These are phyloP conservation scores for Amphiprion percula DNA, from an alignment of 2,113 vertebrate species.

Conservation along the genomic window DNA sequence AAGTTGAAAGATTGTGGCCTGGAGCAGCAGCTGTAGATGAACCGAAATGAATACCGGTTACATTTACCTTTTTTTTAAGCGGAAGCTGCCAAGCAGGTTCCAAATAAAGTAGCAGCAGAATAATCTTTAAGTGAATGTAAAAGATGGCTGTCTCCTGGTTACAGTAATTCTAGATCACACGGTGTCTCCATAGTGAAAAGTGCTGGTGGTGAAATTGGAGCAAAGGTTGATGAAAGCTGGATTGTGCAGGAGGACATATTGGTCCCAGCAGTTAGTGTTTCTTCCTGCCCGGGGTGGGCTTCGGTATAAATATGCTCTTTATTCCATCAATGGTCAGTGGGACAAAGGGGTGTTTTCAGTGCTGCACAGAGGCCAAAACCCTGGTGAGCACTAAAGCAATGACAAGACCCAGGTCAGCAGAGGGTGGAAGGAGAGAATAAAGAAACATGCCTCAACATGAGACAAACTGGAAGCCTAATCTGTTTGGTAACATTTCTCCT, in stretches of 20 bases:
- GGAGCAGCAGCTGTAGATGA: neutral
- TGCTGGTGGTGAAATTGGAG: slow-evolving; percentile 1
- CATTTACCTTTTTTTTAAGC: neutral
- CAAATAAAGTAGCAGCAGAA: neutral
- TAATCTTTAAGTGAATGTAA: neutral
- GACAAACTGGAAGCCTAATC: neutral
- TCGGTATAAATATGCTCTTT: slow-evolving; percentile 33
- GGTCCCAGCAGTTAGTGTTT: slow-evolving; percentile 15
- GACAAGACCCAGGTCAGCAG: slow-evolving; percentile 20
- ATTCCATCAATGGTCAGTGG: neutral
- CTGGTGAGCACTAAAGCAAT: slow-evolving; percentile 27
- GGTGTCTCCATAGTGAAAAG: neutral
- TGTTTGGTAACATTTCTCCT: neutral
- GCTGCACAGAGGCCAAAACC: slow-evolving; percentile 13
- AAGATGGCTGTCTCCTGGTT: neutral
- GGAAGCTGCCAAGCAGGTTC: neutral
- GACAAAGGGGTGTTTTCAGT: slow-evolving; percentile 48
- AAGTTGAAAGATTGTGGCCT: neutral
- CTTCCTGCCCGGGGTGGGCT: slow-evolving; percentile 9
- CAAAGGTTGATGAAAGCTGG: slow-evolving; percentile 9
- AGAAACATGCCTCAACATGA: neutral
- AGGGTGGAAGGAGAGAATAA: neutral
- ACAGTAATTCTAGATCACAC: neutral
- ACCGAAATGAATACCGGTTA: neutral
- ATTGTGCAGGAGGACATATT: neutral